Conservation (phyloP, 37 sponge, comb jelly and placozoan species). For the Hormiphora californensis region DNA sequence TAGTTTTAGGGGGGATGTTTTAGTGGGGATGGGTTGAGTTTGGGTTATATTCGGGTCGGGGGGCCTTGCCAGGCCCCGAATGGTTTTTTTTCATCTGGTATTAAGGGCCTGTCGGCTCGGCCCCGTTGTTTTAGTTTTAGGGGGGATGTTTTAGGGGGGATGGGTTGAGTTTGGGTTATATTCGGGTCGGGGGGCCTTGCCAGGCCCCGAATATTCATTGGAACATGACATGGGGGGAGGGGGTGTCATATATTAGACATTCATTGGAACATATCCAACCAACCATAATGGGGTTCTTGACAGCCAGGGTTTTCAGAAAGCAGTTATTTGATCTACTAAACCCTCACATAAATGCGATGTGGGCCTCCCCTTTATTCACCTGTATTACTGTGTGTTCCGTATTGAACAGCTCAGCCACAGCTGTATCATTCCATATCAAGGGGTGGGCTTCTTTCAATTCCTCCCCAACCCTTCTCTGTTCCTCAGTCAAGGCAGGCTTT, state of each 20-base stretch:
- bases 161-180: too few species aligned
- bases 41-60: too few species aligned
- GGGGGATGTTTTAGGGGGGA: too few species aligned
- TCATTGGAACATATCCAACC: neutral
- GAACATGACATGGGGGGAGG: too few species aligned
- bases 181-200: too few species aligned
- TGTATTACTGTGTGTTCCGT: neutral
- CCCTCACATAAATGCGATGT: neutral
- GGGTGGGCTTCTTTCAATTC: neutral
- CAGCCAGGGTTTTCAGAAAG: neutral
- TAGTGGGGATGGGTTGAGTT: too few species aligned
- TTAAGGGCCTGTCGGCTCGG: too few species aligned
- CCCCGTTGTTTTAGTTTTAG: too few species aligned
- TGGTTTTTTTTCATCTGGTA: too few species aligned
- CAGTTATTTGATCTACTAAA: neutral
- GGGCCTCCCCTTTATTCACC: neutral
- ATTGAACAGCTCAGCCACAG: slow-evolving; percentile 35
- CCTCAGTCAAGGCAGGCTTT: neutral
- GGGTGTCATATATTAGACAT: neutral
- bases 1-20: too few species aligned
- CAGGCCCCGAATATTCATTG: too few species aligned
- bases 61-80: too few species aligned
- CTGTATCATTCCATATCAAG: neutral
- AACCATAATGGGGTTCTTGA: neutral
- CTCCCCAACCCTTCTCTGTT: neutral